Conservation (phyloP, 2,797 vertebrate genomes). For the Spheniscus humboldti region DNA sequence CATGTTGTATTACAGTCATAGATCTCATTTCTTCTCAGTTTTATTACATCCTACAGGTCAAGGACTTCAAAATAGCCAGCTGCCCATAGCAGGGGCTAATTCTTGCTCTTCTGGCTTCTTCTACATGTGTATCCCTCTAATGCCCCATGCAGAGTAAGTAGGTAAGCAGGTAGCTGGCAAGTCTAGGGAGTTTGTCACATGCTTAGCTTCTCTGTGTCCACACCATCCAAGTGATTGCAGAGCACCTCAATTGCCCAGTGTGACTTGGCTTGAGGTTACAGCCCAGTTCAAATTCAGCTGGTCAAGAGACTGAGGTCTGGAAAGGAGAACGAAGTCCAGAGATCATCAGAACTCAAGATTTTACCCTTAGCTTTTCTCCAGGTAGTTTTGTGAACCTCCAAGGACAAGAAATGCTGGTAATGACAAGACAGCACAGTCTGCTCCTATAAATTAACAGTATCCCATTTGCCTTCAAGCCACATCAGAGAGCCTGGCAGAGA, state of each 20-base stretch:
- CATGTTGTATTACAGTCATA: neutral
- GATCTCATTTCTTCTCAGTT: neutral
- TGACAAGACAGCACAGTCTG: rapidly evolving
- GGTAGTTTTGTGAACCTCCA: neutral
- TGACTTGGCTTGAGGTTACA: neutral
- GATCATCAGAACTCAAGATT: neutral
- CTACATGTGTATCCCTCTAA: neutral
- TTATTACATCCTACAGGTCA: neutral
- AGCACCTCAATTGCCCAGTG: rapidly evolving
- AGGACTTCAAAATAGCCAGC: neutral
- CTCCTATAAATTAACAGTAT: neutral
- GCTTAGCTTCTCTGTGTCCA: neutral
- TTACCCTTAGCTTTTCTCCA: neutral
- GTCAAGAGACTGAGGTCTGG: neutral
- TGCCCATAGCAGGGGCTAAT: neutral
- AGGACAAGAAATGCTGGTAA: neutral
- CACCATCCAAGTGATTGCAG: rapidly evolving
- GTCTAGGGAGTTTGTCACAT: neutral
- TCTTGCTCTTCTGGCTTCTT: neutral
- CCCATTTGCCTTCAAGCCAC: neutral
- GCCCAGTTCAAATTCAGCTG: neutral
- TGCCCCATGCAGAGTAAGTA: neutral
- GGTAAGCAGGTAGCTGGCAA: neutral
- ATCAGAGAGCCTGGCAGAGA: neutral
- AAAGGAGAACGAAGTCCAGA: neutral